phyloP scores from a whole-genome alignment of 1,140 invertebrate species.

The Battus philenor region DNA sequence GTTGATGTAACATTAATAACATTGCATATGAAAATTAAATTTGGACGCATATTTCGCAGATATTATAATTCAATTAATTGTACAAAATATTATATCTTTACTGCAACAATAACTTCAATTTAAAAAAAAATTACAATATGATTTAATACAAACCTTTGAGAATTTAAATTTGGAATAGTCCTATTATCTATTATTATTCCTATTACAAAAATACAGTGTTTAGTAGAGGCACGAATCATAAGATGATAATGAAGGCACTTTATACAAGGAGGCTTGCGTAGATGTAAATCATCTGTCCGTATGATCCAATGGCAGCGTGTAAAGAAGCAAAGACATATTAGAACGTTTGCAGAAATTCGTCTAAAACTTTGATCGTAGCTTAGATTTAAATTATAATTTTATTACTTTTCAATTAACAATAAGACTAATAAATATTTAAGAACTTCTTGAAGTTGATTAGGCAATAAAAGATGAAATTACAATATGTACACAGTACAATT shows the following conservation, averaged over 20 bases:
- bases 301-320: slow-evolving; percentile 31
- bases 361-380: background rate
- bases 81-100: no score
- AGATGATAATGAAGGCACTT: slow-evolving; percentile 37
- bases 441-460: no score
- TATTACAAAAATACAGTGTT: slow-evolving; percentile 9
- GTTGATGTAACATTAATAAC: no score
- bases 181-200: slow-evolving; percentile 1
- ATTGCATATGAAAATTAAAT: no score
- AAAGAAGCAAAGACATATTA: slow-evolving; percentile 21
- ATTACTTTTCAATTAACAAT: no score
- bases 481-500: no score
- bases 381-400: background rate
- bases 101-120: no score
- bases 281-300: slow-evolving; percentile 22
- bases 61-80: no score
- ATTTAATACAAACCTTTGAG: slow-evolving; percentile 11
- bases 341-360: background rate
- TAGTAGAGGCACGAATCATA: slow-evolving; percentile 38
- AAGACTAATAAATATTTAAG: no score
- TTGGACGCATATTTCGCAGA: no score
- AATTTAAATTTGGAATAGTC: slow-evolving; percentile 6
- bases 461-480: no score
- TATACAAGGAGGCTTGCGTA: slow-evolving; percentile 5
- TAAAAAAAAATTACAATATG: background rate